phyloP scores from a whole-genome alignment of 2,888 invertebrate genomes.

The Oligia latruncula region DNA sequence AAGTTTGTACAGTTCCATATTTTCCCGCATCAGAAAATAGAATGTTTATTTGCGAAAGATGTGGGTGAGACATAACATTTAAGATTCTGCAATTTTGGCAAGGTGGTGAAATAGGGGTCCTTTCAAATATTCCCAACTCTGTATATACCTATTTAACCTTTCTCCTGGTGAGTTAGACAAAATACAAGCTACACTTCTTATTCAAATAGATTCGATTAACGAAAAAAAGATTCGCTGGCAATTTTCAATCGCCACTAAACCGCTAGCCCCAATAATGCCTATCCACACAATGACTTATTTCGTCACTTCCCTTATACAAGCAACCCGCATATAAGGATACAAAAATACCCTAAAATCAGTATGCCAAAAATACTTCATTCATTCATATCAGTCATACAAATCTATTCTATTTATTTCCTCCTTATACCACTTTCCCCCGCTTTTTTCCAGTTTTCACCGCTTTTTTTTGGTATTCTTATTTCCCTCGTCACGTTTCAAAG shows the following conservation, averaged over 20 bases:
- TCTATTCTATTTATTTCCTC: slow-evolving; percentile 46
- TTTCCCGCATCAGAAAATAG: background rate
- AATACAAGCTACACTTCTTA: too few species aligned
- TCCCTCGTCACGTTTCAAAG: slow-evolving; percentile 56
- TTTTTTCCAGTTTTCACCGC: slow-evolving; percentile 13
- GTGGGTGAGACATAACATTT: too few species aligned
- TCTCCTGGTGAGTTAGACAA: too few species aligned
- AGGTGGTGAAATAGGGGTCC: too few species aligned
- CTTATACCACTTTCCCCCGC: slow-evolving; percentile 3
- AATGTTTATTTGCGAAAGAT: too few species aligned
- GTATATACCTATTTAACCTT: too few species aligned
- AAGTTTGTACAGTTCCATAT: background rate
- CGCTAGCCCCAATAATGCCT: background rate
- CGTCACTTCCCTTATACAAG: slow-evolving; percentile 26
- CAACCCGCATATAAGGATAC: slow-evolving; percentile 45
- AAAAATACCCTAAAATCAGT: slow-evolving; percentile 48
- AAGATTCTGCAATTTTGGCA: too few species aligned
- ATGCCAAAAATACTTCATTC: slow-evolving; percentile 27
- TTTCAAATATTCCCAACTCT: too few species aligned
- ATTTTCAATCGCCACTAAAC: background rate
- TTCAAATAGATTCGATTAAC: slow-evolving; percentile 16
- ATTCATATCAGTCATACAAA: slow-evolving; percentile 56
- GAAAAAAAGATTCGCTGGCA: slow-evolving; percentile 3
- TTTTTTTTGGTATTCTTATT: slow-evolving; percentile 10
- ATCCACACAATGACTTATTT: slow-evolving; percentile 40